Percentiles rank a stretch among this genome's conserved stretches.
Evolutionary conservation across 2,113 vertebrate genomes (phyloP).

Genomic region (Nerophis lumbriciformis): DNA sequence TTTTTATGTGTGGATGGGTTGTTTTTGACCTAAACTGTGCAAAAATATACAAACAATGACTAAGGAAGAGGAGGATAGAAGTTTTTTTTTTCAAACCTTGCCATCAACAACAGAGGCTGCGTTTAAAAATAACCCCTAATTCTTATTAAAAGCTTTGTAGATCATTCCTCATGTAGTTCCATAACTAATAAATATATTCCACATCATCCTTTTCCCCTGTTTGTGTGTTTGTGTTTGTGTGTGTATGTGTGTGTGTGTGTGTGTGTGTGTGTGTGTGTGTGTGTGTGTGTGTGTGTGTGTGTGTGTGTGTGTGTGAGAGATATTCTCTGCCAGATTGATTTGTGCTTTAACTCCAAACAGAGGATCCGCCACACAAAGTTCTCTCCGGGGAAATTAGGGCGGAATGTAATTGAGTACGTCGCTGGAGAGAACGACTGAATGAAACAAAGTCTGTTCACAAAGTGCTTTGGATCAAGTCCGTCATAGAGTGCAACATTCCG

Average conservation of each 20-base stretch:
- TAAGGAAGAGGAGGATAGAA: too few species aligned
- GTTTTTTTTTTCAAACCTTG: too few species aligned
- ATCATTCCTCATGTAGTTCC: constrained; percentile 4
- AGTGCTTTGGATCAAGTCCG: constrained; percentile 9
- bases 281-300: background rate
- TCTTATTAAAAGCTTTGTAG: too few species aligned
- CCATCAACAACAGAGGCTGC: background rate
- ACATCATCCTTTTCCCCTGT: constrained; percentile 1
- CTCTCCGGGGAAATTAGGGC: constrained; percentile 38
- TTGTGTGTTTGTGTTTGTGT: too few species aligned
- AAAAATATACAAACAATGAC: too few species aligned
- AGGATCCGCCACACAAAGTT: constrained; percentile 16
- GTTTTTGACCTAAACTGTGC: too few species aligned
- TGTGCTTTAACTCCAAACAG: constrained; percentile 27
- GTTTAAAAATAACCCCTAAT: background rate
- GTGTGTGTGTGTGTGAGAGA: background rate
- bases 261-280: background rate
- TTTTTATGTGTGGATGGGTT: too few species aligned
- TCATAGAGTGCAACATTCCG: too few species aligned
- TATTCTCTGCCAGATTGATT: constrained; percentile 28
- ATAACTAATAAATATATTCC: constrained; percentile 26
- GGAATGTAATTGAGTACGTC: constrained; percentile 6
- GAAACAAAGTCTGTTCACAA: constrained; percentile 18
- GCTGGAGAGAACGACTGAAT: constrained; percentile 15
- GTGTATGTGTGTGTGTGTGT: background rate